Conservation (phyloP, 2,888 invertebrate genomes). For the Cerastis leucographa region DNA sequence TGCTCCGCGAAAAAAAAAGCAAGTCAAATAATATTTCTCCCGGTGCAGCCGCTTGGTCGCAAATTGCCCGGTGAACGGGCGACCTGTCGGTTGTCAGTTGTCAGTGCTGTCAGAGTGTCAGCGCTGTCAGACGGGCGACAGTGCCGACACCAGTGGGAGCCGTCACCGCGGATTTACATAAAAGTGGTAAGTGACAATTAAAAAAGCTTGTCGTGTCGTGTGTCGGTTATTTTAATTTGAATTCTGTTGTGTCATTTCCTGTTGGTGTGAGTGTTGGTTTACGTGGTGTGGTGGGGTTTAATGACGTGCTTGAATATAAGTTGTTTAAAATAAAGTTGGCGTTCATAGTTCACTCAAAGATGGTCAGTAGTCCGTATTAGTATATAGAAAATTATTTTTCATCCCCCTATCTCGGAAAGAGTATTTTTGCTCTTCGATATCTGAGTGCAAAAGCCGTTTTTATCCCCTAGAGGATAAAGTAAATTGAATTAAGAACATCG, state of each 20-base stretch:
- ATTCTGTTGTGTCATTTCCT: conserved; percentile 68
- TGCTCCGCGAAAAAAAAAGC: conserved; percentile 65
- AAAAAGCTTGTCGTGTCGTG: conserved; percentile 78
- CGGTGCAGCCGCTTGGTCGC: conserved; percentile 78
- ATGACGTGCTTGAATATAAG: conserved; percentile 6
- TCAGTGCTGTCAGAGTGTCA: conserved; percentile 82
- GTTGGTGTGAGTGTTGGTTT: conserved; percentile 55
- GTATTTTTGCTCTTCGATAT: too few species aligned
- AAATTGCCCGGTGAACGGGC: conserved; percentile 84
- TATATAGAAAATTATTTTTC: too few species aligned
- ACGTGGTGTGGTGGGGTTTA: conserved; percentile 21
- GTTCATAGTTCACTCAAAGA: neutral
- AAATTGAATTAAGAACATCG: too few species aligned
- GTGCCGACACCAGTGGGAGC: conserved; percentile 80
- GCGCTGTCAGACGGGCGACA: conserved; percentile 82
- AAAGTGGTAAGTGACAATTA: conserved; percentile 85
- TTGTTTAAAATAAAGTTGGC: neutral
- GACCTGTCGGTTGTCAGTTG: conserved; percentile 84
- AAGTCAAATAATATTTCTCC: conserved; percentile 77
- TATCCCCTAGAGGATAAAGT: too few species aligned
- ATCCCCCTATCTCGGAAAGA: too few species aligned
- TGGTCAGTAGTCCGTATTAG: neutral
- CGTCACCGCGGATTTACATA: conserved; percentile 86
- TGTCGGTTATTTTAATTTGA: conserved; percentile 67
- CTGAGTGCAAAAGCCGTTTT: too few species aligned